These are phyloP conservation scores for Nomada hirtipes DNA, from an alignment of 2,888 invertebrate species.

Conservation along the genomic window DNA sequence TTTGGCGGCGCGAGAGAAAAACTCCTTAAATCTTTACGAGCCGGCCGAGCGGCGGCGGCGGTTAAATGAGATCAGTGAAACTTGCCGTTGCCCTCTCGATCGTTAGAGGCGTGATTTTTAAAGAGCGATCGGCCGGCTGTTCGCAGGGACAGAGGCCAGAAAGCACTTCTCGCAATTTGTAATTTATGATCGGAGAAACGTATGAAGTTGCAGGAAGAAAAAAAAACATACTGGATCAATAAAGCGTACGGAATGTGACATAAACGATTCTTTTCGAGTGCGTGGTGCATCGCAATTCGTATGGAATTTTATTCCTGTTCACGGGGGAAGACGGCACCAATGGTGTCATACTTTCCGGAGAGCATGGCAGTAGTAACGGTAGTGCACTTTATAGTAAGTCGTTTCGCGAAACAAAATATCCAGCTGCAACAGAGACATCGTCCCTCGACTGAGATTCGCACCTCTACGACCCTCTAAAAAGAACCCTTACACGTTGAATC, in stretches of 20 bases:
- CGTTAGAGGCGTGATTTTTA: slow-evolving; percentile 24
- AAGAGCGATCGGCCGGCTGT: not conserved
- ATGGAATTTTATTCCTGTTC: not conserved
- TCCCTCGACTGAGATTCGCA: not conserved
- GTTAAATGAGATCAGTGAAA: slow-evolving; percentile 10
- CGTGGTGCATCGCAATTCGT: not conserved
- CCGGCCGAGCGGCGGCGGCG: not conserved
- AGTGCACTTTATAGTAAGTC: slow-evolving; percentile 1
- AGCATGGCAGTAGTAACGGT: not conserved
- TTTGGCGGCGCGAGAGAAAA: not conserved
- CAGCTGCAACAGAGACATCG: slow-evolving; percentile 2
- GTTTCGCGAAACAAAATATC: slow-evolving; percentile 2
- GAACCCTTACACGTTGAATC: not conserved
- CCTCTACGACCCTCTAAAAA: not conserved
- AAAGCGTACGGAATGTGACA: no score
- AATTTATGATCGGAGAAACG: not conserved
- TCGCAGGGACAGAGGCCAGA: not conserved
- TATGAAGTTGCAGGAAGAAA: no score
- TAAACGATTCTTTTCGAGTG: not conserved
- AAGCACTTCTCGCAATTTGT: slow-evolving; percentile 14
- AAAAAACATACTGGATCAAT: no score
- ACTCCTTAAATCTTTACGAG: slow-evolving; percentile 25
- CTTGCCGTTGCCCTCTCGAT: not conserved
- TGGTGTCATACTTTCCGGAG: not conserved
- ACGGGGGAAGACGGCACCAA: not conserved